These are phyloP conservation scores for Koerneria pararmatus DNA, from an alignment of 2,888 invertebrate genomes.

Conservation along the genomic window DNA sequence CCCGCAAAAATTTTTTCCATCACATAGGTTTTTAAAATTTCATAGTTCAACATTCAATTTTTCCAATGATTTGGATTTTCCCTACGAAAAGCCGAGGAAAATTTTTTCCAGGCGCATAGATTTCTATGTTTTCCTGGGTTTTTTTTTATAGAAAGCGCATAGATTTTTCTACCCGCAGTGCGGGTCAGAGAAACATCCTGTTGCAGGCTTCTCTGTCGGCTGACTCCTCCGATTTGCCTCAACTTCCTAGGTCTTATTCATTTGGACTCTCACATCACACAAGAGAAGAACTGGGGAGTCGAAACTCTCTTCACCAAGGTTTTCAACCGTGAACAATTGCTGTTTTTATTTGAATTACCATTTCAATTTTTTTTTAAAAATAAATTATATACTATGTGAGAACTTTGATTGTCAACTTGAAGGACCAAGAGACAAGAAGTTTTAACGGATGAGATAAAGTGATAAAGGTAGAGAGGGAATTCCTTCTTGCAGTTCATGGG, in stretches of 20 bases:
- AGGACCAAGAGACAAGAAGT: not conserved
- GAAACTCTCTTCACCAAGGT: slow-evolving; percentile 88
- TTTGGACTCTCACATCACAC: slow-evolving; percentile 75
- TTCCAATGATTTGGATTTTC: no score
- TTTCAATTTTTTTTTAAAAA: not conserved
- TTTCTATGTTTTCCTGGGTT: no score
- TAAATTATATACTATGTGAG: no score
- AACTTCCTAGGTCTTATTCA: slow-evolving; percentile 96
- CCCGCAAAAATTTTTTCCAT: slow-evolving; percentile 1
- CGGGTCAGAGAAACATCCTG: not conserved
- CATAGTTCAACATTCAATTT: no score
- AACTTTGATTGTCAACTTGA: not conserved
- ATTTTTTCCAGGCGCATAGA: no score
- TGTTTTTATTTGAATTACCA: not conserved
- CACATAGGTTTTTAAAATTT: not conserved
- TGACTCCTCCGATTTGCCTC: slow-evolving; percentile 95
- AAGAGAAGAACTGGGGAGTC: slow-evolving; percentile 45
- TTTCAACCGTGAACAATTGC: not conserved
- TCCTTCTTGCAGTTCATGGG: slow-evolving; percentile 76
- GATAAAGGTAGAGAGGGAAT: slow-evolving; percentile 8
- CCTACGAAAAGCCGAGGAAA: no score
- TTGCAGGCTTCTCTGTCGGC: slow-evolving; percentile 69
- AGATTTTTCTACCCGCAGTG: no score
- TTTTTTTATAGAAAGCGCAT: no score
- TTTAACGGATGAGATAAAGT: not conserved